These are phyloP conservation scores for Colletes collaris DNA, from an alignment of 2,888 invertebrate species.

Conservation along the genomic window DNA sequence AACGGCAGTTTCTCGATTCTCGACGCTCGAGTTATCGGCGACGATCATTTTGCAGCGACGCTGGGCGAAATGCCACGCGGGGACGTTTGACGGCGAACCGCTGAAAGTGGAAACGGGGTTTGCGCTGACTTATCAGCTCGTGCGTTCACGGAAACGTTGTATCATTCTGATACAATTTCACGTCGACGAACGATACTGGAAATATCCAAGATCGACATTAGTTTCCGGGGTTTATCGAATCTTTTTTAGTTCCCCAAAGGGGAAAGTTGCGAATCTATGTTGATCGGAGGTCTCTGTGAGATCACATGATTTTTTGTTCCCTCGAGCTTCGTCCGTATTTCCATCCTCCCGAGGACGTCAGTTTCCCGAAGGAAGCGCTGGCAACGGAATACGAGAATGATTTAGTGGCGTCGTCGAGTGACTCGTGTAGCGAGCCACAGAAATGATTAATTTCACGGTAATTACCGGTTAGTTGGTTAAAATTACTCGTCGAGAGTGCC, in stretches of 20 bases:
- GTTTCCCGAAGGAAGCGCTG: slow-evolving; percentile 8
- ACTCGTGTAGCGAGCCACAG: slow-evolving; percentile 58
- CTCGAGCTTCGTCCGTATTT: slow-evolving; percentile 1
- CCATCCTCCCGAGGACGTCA: slow-evolving; percentile 16
- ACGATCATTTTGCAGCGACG: slow-evolving; percentile 19
- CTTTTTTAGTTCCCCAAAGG: too few species aligned
- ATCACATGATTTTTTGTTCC: background rate
- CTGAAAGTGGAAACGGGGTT: slow-evolving; percentile 25
- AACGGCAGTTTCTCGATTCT: slow-evolving; percentile 48
- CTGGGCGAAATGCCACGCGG: slow-evolving; percentile 28
- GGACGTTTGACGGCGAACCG: slow-evolving; percentile 27
- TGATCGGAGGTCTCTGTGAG: too few species aligned
- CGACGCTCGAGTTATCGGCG: slow-evolving; percentile 39
- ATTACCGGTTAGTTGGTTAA: slow-evolving; percentile 76
- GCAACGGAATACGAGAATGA: slow-evolving; percentile 43
- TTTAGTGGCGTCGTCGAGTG: slow-evolving; percentile 53
- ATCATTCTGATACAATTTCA: slow-evolving; percentile 31
- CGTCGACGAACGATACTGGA: slow-evolving; percentile 12
- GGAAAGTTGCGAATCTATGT: too few species aligned
- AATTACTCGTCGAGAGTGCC: slow-evolving; percentile 66
- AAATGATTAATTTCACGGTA: slow-evolving; percentile 79
- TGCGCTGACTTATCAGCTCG: slow-evolving; percentile 47
- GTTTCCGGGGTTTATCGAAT: too few species aligned
- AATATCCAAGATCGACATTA: background rate
- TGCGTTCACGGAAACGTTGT: slow-evolving; percentile 19